Base-by-base conservation (phyloP, 2,888 invertebrate genomes). In the Caradrina clavipalpis region DNA sequence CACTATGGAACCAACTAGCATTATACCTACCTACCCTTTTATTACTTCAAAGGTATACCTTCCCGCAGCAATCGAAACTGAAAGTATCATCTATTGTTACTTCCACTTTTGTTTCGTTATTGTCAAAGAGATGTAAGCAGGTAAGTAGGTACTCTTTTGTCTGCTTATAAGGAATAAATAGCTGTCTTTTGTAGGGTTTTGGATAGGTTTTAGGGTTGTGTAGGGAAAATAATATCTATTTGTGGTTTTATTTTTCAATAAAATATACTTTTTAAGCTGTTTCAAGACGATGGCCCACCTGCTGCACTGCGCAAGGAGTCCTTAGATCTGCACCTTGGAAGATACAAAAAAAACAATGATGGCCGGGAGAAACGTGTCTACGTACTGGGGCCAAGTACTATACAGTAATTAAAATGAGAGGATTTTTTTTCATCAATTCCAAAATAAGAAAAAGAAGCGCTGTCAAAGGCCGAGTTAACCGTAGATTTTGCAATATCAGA, bases 131-230 rank as follows among this genome's bases (percentile, higher is more conserved):
- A 63, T 61, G 54, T 65, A 58, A 75, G 69, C 55, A 61, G 54
- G 75, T 47, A 58, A 75, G 69, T 58, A 61, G 54, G 75, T 47
- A 58, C 49, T 26, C 75, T 66, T 73, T 80, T 76, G 73, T 69
- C 55, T 50, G 66, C 58, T 73, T 62, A 63, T 62, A 50, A 64
- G 64, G 64, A 69, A 79, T 53, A 69, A 60, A 45, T 66, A 60
- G 31, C 55, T 54, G 8, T 55, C 22, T 70, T n/a, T 64, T 75
- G 49, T 39, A 39, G 45, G 21, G 31, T 51, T 17, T 58, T 47
- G 13, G 19, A 13, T 15, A 21, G 31, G 31, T 47, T 61, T 45
- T 47, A 8, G 8, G 0, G 2, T 26, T 26, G 26, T 4, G 26
- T 26, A 26, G 26, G 26, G 4, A 39, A 49, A 39, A 45, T 53